Conservation (phyloP, 2,888 invertebrate genomes). For the Dicyrtoma fusca region DNA sequence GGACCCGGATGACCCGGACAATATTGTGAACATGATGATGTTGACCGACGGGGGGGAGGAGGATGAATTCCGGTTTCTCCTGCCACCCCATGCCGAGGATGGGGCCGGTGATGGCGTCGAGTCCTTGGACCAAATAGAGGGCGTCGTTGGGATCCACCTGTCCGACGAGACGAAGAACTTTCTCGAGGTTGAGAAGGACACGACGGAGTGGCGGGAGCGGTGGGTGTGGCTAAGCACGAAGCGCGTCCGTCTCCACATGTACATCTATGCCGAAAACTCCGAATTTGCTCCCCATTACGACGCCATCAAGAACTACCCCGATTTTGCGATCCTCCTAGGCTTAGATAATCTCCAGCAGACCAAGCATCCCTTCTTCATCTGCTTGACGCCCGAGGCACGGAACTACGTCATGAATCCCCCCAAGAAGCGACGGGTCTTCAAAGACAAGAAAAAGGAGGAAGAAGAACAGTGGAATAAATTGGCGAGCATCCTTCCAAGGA, state of each 20-base stretch:
- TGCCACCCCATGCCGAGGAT: slow-evolving; percentile 35
- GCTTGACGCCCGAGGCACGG: slow-evolving; percentile 49
- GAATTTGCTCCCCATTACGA: slow-evolving; percentile 51
- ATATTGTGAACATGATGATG: slow-evolving; percentile 36
- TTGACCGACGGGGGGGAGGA: slow-evolving; percentile 43
- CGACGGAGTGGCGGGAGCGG: slow-evolving; percentile 38
- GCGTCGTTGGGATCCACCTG: slow-evolving; percentile 49
- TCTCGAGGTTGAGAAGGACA: slow-evolving; percentile 45
- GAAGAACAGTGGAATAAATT: slow-evolving; percentile 53
- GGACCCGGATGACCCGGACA: slow-evolving; percentile 35
- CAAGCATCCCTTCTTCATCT: slow-evolving; percentile 48
- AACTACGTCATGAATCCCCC: slow-evolving; percentile 52
- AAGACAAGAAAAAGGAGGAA: slow-evolving; percentile 48
- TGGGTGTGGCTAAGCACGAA: slow-evolving; percentile 51
- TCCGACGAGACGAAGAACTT: slow-evolving; percentile 49
- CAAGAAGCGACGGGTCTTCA: slow-evolving; percentile 41
- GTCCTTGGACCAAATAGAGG: slow-evolving; percentile 46
- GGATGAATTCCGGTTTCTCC: slow-evolving; percentile 48
- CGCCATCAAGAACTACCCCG: slow-evolving; percentile 53
- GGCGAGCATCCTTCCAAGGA: slow-evolving; percentile 51
- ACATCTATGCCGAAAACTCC: slow-evolving; percentile 48
- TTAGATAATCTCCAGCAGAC: slow-evolving; percentile 48
- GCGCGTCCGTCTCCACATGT: slow-evolving; percentile 50
- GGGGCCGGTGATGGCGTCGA: neutral
- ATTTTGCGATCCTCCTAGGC: slow-evolving; percentile 51